phyloP scores from a whole-genome alignment of 1,140 invertebrate species.

The Bombus pyrosoma region DNA sequence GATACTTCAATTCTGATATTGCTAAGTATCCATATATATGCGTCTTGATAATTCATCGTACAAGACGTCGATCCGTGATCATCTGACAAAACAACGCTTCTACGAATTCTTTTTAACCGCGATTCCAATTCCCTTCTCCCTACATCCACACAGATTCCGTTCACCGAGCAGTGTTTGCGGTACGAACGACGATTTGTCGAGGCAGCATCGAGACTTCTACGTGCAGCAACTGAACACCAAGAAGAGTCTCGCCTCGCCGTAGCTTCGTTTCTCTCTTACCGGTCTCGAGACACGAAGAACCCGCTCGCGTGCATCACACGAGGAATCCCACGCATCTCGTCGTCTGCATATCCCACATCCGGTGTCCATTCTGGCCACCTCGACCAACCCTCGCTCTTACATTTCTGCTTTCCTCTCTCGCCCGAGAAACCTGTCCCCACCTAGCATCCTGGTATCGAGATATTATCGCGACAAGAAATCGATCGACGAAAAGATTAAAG shows the following conservation, averaged over 20 bases:
- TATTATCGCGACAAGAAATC: constrained; percentile 58
- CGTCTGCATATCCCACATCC: constrained; percentile 73
- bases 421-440: constrained; percentile 67
- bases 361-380: constrained; percentile 62
- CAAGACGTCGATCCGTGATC: neutral
- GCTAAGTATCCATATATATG: neutral
- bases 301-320: constrained; percentile 47
- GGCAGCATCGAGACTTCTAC: neutral
- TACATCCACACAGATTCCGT: neutral
- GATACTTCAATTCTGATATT: neutral
- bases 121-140: neutral
- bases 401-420: neutral
- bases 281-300: constrained; percentile 20
- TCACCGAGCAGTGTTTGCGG: neutral
- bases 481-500: constrained; percentile 52
- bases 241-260: neutral
- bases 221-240: neutral
- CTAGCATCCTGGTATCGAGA: constrained; percentile 2
- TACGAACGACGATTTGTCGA: constrained; percentile 32
- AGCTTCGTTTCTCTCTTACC: neutral
- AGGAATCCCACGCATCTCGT: constrained; percentile 76
- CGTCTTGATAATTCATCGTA: neutral
- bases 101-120: neutral
- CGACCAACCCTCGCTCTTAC: constrained; percentile 51
- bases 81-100: neutral